Conservation (phyloP, 35 echinoderm and acorn worm species). For the Apostichopus parvimensis region DNA sequence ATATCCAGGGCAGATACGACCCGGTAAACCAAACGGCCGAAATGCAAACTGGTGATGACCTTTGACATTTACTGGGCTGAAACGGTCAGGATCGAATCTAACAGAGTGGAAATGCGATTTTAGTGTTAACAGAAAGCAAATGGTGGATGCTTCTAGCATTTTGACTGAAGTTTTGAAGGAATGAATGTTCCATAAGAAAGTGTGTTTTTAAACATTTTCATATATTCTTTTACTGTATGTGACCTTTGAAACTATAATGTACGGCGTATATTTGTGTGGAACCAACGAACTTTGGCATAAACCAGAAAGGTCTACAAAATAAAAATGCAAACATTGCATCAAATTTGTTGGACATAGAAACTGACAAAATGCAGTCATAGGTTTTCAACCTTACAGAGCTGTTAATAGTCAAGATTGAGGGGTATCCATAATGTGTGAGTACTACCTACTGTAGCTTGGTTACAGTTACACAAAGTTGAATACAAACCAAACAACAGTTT, state of each 20-base stretch:
- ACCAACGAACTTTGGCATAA: too few species aligned
- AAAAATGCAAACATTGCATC: too few species aligned
- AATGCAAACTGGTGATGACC: not conserved
- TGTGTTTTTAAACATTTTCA: not conserved
- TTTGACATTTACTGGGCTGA: constrained; percentile 46
- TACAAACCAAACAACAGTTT: not conserved
- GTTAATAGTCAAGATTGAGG: not conserved
- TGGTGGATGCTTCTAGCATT: not conserved
- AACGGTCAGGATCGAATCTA: constrained; percentile 76
- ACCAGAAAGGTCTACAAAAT: too few species aligned
- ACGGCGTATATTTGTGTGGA: too few species aligned
- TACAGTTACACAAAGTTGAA: not conserved
- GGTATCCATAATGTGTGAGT: not conserved
- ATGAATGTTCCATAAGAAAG: not conserved
- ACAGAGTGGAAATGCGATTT: not conserved
- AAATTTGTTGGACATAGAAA: too few species aligned
- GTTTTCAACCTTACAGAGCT: not conserved
- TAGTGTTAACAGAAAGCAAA: not conserved
- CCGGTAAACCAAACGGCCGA: constrained; percentile 58
- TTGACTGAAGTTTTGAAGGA: not conserved
- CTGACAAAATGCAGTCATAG: not conserved
- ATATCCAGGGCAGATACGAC: constrained; percentile 64
- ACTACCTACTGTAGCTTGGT: too few species aligned
- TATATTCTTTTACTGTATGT: too few species aligned
- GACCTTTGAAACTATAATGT: too few species aligned